Base-by-base conservation (phyloP, 2,888 invertebrate genomes). In the Cephus spinipes region DNA sequence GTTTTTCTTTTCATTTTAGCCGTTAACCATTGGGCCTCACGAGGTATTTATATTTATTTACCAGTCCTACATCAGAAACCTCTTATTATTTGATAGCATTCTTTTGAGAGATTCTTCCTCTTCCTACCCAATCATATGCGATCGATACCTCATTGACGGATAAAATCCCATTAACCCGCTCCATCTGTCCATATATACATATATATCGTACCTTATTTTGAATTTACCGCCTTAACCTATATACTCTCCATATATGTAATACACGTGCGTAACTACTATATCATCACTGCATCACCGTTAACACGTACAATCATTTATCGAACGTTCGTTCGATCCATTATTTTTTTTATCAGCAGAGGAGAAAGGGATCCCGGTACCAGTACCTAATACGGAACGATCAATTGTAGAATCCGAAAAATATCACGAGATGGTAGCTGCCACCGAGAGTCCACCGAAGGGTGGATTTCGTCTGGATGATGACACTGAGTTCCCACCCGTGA, bases 401-500 rank as follows among this genome's bases (percentile, higher is more conserved):
- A 77, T 85, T 85, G 73, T 89, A 96, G 96, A 96, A 86, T 95
- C 95, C 85, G 95, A 95, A 90, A 96, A 95, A 91, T 93, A 94
- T 88, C 93, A 94, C 85, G 96, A 96, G 92, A 95, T 96, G 94
- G 94, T 94, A 87, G 94, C 94, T 80, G 96, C 96, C 75, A 93
- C 94, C 83, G 95, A 95, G 91, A 93, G 94, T 75, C 94, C 96
- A 77, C 94, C 95, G 79, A 94, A 94, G 88, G 94, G 94, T 79
- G 92, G 93, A 83, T 95, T 95, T 92, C 95, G 96, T 90, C 94
- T 97, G 92, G 95, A 96, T 90, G 96, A 97, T 92, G 96, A 96
- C 84, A 92, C 94, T 84, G 97, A 97, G 93, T 97, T 97, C 92
- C 97, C 97, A 85, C 97, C 97, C 82, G 95, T 97, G 88, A 94